phyloP scores from a whole-genome alignment of 2,797 vertebrate genomes.

The Arctocebus calabarensis region DNA sequence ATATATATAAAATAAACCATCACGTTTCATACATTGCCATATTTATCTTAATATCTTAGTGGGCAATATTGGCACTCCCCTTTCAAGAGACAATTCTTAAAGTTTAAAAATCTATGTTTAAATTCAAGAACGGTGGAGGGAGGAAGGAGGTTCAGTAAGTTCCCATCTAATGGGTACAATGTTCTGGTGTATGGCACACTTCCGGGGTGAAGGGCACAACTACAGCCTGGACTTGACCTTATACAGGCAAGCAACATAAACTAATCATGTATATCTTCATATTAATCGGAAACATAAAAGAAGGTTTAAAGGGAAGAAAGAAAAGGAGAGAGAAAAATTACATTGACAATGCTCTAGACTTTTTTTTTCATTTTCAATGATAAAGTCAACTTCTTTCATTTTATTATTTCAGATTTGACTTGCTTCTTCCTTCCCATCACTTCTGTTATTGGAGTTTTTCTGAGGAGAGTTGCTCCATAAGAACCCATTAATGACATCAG shows the following conservation, averaged over 20 bases:
- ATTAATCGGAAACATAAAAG: no score
- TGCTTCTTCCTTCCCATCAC: not conserved
- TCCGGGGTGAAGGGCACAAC: no score
- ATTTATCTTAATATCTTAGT: not conserved
- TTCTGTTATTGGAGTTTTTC: not conserved
- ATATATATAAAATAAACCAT: not conserved
- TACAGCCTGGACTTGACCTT: no score
- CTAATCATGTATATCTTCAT: no score
- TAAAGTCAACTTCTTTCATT: not conserved
- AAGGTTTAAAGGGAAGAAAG: not conserved
- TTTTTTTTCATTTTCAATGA: not conserved
- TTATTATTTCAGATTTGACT: not conserved
- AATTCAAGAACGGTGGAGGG: no score
- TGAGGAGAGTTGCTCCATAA: no score
- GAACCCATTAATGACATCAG: not conserved
- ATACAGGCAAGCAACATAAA: no score
- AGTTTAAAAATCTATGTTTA: not conserved
- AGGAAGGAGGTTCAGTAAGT: no score
- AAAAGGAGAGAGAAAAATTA: not conserved
- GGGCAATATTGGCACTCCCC: not conserved
- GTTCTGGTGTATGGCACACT: no score
- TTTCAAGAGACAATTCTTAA: not conserved
- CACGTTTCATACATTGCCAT: not conserved
- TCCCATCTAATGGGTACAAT: no score
- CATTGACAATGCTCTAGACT: fast-evolving